A percentile compares a stretch with the other conserved stretches of the same genome.
These are phyloP conservation scores for Eleutherodactylus coqui DNA, from an alignment of 2,797 vertebrate genomes.

Conservation along the genomic window DNA sequence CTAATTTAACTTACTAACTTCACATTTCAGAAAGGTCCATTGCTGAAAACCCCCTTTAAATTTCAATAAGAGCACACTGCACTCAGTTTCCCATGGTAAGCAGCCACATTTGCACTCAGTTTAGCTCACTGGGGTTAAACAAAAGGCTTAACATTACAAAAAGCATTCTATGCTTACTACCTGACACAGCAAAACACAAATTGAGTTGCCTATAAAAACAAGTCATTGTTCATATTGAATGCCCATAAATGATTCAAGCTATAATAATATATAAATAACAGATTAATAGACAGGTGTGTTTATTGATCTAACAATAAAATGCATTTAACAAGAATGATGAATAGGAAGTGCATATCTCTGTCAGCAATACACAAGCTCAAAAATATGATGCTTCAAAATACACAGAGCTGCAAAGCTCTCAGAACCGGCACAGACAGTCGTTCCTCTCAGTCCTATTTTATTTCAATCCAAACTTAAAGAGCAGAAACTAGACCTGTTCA, in stretches of 20 bases:
- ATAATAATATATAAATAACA: constrained; percentile 23
- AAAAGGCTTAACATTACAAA: constrained; percentile 1
- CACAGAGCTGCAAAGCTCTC: constrained; percentile 9
- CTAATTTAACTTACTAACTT: background rate
- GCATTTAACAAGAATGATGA: constrained; percentile 35
- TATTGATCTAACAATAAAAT: constrained; percentile 15
- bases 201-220: constrained; percentile 51
- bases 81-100: background rate
- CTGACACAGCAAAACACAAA: constrained; percentile 10
- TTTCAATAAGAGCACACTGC: background rate
- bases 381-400: constrained; percentile 1
- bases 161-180: background rate
- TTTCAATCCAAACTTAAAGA: background rate
- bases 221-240: constrained; percentile 18
- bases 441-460: background rate
- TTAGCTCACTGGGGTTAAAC: background rate
- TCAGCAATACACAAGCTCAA: constrained; percentile 13
- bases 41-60: background rate
- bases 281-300: constrained; percentile 55
- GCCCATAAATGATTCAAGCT: constrained; percentile 12
- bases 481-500: too few species aligned
- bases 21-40: background rate
- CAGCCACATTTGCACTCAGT: background rate
- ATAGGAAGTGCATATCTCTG: constrained; percentile 1
- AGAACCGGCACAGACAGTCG: background rate